Conservation (phyloP, 1,140 invertebrate genomes). For the Planococcus citri region DNA sequence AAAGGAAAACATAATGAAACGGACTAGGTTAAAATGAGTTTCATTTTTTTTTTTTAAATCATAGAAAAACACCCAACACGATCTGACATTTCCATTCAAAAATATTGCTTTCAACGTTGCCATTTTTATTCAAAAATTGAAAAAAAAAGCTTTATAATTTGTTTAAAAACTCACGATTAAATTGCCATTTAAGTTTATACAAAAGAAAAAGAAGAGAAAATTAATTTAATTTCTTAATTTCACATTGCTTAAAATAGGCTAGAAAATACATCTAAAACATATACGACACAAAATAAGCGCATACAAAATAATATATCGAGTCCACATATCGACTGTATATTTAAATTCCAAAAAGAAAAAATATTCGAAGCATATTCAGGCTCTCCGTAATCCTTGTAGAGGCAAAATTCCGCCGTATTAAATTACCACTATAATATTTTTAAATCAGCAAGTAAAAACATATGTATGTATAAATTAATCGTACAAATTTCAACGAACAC, state of each 20-base stretch:
- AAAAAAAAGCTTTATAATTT: neutral
- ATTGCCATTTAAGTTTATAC: neutral
- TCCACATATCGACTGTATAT: neutral
- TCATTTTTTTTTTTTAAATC: neutral
- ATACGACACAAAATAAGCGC: neutral
- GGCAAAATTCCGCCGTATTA: neutral
- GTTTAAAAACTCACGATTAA: neutral
- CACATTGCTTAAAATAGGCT: neutral
- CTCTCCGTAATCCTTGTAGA: neutral
- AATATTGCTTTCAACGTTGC: neutral
- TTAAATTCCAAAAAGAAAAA: neutral
- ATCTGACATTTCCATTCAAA: neutral
- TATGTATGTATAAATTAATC: neutral
- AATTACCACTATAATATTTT: neutral
- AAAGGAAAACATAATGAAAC: neutral
- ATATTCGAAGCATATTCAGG: neutral
- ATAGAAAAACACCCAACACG: neutral
- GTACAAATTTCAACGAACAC: neutral
- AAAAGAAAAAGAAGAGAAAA: neutral
- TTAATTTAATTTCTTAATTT: neutral
- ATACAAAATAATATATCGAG: conserved; percentile 4
- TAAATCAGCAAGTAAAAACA: neutral
- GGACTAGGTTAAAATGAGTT: conserved; percentile 3
- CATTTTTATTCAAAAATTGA: neutral
- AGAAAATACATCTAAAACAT: neutral